A percentile compares a stretch with the other conserved stretches of the same genome.
Conservation (phyloP, 2,113 vertebrate genomes). For the Dipodomys ordii region DNA sequence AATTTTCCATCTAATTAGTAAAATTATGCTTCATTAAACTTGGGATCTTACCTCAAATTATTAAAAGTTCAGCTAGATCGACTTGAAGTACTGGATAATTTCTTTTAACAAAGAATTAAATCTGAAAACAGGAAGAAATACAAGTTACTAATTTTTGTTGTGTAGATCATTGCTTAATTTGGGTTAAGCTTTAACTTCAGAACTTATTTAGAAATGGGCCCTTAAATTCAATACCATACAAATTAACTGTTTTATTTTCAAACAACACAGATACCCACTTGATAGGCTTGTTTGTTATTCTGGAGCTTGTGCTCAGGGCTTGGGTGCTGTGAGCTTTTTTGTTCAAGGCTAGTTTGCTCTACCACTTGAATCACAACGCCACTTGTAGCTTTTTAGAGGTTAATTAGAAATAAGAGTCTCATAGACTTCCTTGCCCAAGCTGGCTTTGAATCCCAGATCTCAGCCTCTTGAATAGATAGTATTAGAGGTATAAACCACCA, state of each 20-base stretch:
- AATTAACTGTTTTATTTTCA: conserved; percentile 35
- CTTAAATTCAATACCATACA: conserved; percentile 26
- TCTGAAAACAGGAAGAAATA: conserved; percentile 26
- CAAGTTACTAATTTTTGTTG: background rate
- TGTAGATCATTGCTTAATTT: background rate
- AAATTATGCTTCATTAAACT: conserved; percentile 44
- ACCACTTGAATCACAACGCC: too few species aligned
- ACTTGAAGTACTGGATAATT: background rate
- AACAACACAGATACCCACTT: background rate
- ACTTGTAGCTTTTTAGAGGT: too few species aligned
- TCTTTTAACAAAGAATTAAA: conserved; percentile 44
- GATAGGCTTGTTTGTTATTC: too few species aligned
- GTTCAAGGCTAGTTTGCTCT: too few species aligned
- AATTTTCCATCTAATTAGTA: conserved; percentile 1
- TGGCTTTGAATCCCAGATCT: too few species aligned
- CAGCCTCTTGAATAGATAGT: too few species aligned
- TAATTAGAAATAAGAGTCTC: too few species aligned
- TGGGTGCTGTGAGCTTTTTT: too few species aligned
- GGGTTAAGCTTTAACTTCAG: conserved; percentile 12
- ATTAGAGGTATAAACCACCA: too few species aligned
- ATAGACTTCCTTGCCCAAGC: too few species aligned
- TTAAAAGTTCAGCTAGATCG: background rate
- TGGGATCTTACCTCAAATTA: conserved; percentile 52
- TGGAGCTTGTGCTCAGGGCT: too few species aligned
- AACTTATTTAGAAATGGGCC: background rate